Evolutionary conservation across 2,113 vertebrate species (phyloP).

Genomic region (Mormyrus lacerda): DNA sequence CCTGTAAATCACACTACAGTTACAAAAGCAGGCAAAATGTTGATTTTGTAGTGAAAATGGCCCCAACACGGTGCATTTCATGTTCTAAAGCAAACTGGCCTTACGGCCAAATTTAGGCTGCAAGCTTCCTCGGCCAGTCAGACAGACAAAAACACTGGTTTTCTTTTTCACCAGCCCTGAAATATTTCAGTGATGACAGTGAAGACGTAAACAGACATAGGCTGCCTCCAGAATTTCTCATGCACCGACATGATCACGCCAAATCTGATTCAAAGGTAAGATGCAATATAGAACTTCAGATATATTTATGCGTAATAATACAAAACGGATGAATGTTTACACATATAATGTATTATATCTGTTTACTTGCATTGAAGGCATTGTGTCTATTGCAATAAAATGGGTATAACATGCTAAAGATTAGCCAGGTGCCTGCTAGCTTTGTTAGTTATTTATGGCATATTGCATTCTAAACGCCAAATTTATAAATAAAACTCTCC

Average conservation of each 20-base stretch:
- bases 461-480: neutral
- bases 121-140: neutral
- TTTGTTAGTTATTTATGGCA: neutral
- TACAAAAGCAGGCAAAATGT: neutral
- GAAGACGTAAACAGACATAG: neutral
- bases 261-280: neutral
- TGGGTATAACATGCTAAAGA: neutral
- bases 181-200: constrained; percentile 9
- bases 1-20: neutral
- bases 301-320: neutral
- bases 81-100: neutral
- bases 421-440: neutral
- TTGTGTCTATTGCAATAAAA: neutral
- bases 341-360: neutral
- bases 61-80: neutral
- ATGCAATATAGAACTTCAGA: neutral
- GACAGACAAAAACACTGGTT: neutral
- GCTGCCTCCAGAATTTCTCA: neutral
- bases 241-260: neutral
- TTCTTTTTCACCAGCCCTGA: neutral
- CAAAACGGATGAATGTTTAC: neutral
- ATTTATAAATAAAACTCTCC: neutral
- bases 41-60: neutral
- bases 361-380: neutral
- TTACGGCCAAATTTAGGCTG: neutral